These are phyloP conservation scores for Polydrusus cervinus DNA, from an alignment of 2,888 invertebrate species.

Conservation along the genomic window DNA sequence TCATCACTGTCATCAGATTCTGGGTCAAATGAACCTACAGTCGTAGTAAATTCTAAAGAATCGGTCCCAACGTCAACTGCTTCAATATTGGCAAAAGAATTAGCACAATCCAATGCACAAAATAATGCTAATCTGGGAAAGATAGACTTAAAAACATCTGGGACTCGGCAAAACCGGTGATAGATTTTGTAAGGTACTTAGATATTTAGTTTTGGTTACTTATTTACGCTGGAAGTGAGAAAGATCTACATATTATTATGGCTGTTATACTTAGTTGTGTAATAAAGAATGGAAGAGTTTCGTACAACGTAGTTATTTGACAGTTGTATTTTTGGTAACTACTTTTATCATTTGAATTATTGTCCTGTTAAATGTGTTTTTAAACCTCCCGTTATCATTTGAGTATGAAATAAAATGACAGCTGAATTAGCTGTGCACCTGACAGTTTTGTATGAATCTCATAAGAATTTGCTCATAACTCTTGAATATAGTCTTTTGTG, in stretches of 20 bases:
- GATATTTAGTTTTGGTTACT: not conserved
- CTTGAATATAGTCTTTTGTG: too few relatives aligned
- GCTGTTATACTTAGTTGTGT: slow-evolving; percentile 22
- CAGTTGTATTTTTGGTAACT: not conserved
- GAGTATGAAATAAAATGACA: too few relatives aligned
- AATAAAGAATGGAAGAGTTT: not conserved
- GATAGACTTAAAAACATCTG: slow-evolving; percentile 10
- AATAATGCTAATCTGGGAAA: not conserved
- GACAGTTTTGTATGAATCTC: too few relatives aligned
- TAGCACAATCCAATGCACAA: not conserved
- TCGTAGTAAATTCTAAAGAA: not conserved
- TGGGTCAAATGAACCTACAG: not conserved
- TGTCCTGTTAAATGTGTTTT: too few relatives aligned
- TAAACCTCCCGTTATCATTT: too few relatives aligned
- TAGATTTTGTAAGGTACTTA: slow-evolving; percentile 14
- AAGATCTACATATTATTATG: slow-evolving; percentile 3
- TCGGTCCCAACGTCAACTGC: not conserved
- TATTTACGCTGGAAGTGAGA: not conserved
- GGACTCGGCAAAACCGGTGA: slow-evolving; percentile 29
- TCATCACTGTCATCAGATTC: not conserved
- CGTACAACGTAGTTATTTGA: slow-evolving; percentile 3
- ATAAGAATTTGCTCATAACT: too few relatives aligned
- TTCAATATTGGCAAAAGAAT: not conserved
- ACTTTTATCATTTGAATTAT: too few relatives aligned
- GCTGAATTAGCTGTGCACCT: too few relatives aligned